A percentile compares a stretch with the other conserved stretches of the same genome.
These are phyloP conservation scores for Drosophila carrolli DNA, from an alignment of 1,140 invertebrate genomes.

Conservation along the genomic window DNA sequence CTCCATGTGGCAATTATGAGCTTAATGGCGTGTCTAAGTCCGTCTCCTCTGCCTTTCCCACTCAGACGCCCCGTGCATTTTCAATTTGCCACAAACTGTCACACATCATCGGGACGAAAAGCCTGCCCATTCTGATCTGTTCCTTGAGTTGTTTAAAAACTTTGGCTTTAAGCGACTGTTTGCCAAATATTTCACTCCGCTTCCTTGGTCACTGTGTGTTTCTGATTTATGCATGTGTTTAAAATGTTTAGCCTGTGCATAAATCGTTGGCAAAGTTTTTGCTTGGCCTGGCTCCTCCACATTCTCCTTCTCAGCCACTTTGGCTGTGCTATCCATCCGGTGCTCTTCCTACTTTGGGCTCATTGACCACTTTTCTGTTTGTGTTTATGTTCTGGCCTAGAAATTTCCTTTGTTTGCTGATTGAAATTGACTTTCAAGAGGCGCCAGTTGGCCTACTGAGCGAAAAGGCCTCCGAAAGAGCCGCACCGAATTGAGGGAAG, in stretches of 20 bases:
- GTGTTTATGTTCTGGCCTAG: slow-evolving; percentile 49
- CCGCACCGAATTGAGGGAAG: slow-evolving; percentile 11
- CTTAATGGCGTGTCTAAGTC: slow-evolving; percentile 45
- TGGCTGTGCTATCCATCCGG: slow-evolving; percentile 43
- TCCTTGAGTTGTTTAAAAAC: slow-evolving; percentile 32
- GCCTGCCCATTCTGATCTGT: slow-evolving; percentile 14
- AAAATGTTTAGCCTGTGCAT: slow-evolving; percentile 50
- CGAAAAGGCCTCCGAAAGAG: not conserved
- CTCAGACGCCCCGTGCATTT: slow-evolving; percentile 10
- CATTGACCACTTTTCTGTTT: slow-evolving; percentile 49
- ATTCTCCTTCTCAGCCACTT: slow-evolving; percentile 20
- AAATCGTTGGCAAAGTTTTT: slow-evolving; percentile 41
- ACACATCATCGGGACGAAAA: slow-evolving; percentile 45
- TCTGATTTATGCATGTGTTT: slow-evolving; percentile 66
- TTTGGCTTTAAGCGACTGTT: slow-evolving; percentile 54
- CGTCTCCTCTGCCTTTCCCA: not conserved
- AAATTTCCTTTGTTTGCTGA: slow-evolving; percentile 51
- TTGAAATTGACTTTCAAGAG: slow-evolving; percentile 50
- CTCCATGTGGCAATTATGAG: slow-evolving; percentile 68
- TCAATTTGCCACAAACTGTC: slow-evolving; percentile 67
- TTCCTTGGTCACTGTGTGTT: slow-evolving; percentile 18
- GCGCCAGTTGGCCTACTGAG: slow-evolving; percentile 35
- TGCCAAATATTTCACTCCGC: slow-evolving; percentile 40
- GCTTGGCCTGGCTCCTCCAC: slow-evolving; percentile 10
- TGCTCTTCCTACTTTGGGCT: slow-evolving; percentile 24